These are phyloP conservation scores for Ameiurus melas DNA, from an alignment of 2,113 vertebrate genomes.

Conservation along the genomic window DNA sequence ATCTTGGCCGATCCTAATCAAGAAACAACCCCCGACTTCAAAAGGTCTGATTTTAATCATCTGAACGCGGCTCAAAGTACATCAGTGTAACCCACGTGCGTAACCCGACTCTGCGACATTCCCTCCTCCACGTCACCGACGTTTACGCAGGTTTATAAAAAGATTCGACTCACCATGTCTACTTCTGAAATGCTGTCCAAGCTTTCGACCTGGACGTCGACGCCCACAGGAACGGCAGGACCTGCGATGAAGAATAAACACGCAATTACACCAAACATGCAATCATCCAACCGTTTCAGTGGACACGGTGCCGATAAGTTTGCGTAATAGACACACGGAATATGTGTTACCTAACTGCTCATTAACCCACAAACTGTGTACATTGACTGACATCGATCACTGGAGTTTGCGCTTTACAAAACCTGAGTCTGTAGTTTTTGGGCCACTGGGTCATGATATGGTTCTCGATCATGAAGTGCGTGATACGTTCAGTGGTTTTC, in stretches of 20 bases:
- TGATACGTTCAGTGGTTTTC: background rate
- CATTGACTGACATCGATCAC: background rate
- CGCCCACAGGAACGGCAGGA: conserved; percentile 92
- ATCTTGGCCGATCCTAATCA: background rate
- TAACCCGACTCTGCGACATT: background rate
- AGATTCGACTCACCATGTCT: conserved; percentile 83
- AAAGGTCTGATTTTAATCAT: background rate
- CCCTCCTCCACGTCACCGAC: background rate
- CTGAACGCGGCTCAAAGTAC: background rate
- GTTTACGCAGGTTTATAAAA: too few relatives aligned
- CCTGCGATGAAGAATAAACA: conserved; percentile 67
- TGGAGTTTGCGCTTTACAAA: background rate
- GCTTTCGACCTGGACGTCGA: conserved; percentile 95
- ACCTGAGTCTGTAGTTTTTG: background rate
- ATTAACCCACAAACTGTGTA: background rate
- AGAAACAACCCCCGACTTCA: too few relatives aligned
- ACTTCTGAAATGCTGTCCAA: conserved; percentile 97
- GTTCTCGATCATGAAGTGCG: background rate
- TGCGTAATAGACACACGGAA: background rate
- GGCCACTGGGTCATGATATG: background rate
- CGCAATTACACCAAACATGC: background rate
- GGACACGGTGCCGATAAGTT: background rate
- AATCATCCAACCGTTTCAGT: background rate
- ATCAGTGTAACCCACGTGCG: background rate
- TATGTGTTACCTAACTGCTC: background rate